A percentile compares a stretch with the other conserved stretches of the same genome.
Conservation (phyloP, 2,113 vertebrate genomes). For the Ceyx melanurus region DNA sequence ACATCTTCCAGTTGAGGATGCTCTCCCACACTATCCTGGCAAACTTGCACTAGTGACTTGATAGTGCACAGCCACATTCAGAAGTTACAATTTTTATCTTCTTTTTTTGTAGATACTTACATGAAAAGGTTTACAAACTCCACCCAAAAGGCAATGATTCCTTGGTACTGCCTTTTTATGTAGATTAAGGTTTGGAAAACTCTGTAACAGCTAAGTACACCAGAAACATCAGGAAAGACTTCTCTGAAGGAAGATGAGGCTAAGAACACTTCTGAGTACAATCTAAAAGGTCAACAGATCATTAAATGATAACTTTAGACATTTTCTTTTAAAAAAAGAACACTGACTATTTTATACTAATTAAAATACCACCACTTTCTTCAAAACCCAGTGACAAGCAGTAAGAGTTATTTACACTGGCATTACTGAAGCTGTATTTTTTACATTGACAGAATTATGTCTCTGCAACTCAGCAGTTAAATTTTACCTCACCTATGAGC, state of each 20-base stretch:
- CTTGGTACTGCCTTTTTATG: not conserved
- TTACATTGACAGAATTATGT: not conserved
- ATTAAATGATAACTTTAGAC: not conserved
- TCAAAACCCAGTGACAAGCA: not conserved
- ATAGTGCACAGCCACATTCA: fast-evolving
- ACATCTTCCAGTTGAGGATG: fast-evolving
- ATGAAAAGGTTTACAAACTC: not conserved
- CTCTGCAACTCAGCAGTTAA: not conserved
- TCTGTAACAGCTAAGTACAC: not conserved
- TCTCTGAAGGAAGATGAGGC: not conserved
- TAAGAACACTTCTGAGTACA: not conserved
- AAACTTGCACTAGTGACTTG: not conserved
- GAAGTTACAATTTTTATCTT: not conserved
- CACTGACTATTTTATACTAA: not conserved
- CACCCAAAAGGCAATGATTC: not conserved
- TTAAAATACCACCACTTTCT: not conserved
- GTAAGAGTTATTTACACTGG: not conserved
- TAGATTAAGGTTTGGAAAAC: not conserved
- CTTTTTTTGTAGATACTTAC: not conserved
- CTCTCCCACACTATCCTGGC: not conserved
- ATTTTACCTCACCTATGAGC: not conserved
- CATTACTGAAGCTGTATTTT: not conserved
- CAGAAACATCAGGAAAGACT: not conserved
- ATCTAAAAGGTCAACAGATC: not conserved
- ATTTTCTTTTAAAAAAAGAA: no score